Conservation (phyloP, 1,140 invertebrate genomes). For the Lanistes nyassanus region DNA sequence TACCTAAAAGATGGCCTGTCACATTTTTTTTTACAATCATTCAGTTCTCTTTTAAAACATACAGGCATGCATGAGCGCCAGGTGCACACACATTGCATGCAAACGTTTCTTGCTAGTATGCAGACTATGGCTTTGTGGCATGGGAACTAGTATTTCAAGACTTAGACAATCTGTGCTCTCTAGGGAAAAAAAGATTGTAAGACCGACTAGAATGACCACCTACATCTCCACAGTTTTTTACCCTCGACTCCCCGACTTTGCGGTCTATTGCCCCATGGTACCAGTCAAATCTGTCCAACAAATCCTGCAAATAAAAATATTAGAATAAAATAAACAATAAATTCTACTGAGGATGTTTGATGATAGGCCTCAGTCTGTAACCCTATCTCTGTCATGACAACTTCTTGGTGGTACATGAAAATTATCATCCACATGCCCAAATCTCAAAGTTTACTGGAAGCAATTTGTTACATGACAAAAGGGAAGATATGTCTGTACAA, state of each 20-base stretch:
- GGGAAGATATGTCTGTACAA: no score
- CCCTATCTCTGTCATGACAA: no score
- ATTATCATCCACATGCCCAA: no score
- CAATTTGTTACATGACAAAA: no score
- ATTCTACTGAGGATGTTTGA: background rate
- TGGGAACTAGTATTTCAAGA: background rate
- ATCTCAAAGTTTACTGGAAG: no score
- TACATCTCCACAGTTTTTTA: slow-evolving; percentile 27
- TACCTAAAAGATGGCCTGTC: background rate
- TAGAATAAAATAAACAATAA: slow-evolving; percentile 2
- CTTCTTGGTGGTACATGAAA: no score
- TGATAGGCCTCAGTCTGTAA: background rate
- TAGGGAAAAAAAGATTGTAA: background rate
- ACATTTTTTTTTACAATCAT: no score
- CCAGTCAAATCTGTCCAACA: slow-evolving; percentile 25
- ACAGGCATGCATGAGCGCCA: no score
- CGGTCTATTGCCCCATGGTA: slow-evolving; percentile 34
- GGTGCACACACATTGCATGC: no score
- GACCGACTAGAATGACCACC: background rate
- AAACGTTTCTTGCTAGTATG: background rate
- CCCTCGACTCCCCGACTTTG: slow-evolving; percentile 21
- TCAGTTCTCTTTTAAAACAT: no score
- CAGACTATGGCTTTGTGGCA: background rate
- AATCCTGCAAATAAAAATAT: slow-evolving; percentile 17
- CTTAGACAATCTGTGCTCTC: background rate